phyloP scores from a whole-genome alignment of 1,140 invertebrate genomes.

The Macrobrachium nipponense region DNA sequence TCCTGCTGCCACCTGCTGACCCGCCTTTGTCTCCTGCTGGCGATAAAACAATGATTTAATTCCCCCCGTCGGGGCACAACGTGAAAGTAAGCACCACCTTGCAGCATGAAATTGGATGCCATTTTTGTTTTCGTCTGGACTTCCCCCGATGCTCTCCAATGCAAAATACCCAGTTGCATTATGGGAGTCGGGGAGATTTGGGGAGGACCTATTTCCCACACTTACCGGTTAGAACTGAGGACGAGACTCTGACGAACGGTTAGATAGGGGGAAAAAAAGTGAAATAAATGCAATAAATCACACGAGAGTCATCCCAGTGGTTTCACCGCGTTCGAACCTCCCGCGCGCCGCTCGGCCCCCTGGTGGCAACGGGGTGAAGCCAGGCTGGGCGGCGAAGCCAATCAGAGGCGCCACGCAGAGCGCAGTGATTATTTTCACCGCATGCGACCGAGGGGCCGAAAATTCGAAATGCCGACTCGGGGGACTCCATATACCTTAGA shows the following conservation, averaged over 20 bases:
- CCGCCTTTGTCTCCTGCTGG: conserved; percentile 48
- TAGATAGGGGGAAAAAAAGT: conserved; percentile 2
- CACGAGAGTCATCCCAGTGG: background rate
- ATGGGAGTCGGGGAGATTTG: background rate
- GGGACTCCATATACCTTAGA: too few relatives aligned
- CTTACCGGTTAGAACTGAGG: too few relatives aligned
- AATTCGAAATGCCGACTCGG: too few relatives aligned
- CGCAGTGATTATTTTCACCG: conserved; percentile 49
- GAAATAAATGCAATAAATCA: conserved; percentile 56
- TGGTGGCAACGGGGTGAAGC: conserved; percentile 31
- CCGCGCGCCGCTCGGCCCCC: conserved; percentile 33
- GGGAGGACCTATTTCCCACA: background rate
- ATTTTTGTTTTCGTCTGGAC: background rate
- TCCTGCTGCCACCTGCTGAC: conserved; percentile 47
- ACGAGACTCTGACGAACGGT: conserved; percentile 23
- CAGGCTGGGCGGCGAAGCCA: conserved; percentile 31
- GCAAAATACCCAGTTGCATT: background rate
- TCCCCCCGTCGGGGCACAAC: conserved; percentile 34
- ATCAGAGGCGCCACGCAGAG: conserved; percentile 54
- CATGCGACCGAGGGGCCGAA: conserved; percentile 23
- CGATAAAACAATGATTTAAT: conserved; percentile 60
- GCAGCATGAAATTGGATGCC: conserved; percentile 23
- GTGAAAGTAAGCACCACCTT: conserved; percentile 21
- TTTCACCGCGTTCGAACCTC: background rate
- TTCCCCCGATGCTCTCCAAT: background rate